Conservation (phyloP, 2,797 vertebrate species). For the Apogon hyalosoma region DNA sequence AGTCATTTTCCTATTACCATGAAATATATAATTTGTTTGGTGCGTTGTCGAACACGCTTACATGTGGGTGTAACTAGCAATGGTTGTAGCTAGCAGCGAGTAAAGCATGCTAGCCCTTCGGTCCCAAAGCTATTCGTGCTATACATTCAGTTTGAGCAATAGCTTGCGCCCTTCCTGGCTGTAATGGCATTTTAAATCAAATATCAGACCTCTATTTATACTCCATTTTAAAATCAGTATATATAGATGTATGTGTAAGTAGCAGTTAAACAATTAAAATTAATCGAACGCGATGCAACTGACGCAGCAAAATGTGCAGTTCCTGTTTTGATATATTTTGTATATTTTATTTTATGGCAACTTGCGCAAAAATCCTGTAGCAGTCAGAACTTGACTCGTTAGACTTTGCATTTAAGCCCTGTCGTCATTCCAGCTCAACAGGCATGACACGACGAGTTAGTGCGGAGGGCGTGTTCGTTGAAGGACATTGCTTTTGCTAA, state of each 20-base stretch:
- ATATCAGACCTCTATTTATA: fast-evolving
- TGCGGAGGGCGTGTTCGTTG: constrained; percentile 41
- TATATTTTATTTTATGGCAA: too few relatives aligned
- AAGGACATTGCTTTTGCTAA: background rate
- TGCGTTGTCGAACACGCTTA: constrained; percentile 1
- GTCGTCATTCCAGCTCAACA: background rate
- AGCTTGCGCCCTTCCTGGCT: background rate
- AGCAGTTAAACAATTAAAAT: too few relatives aligned
- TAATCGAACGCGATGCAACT: too few relatives aligned
- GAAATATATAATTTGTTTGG: constrained; percentile 6
- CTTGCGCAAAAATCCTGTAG: too few relatives aligned
- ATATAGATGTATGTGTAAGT: too few relatives aligned
- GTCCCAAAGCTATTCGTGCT: background rate
- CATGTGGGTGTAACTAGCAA: background rate
- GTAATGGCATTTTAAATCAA: background rate
- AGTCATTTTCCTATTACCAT: background rate
- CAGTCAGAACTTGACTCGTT: too few relatives aligned
- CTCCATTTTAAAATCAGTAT: too few relatives aligned
- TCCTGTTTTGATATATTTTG: too few relatives aligned
- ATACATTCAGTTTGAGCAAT: too few relatives aligned
- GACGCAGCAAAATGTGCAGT: too few relatives aligned
- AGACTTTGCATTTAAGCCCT: background rate
- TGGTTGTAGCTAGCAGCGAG: background rate
- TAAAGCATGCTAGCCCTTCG: constrained; percentile 4
- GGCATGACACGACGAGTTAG: constrained; percentile 4